phyloP scores from a whole-genome alignment of 1,140 invertebrate genomes.

The Kradibia gibbosae region DNA sequence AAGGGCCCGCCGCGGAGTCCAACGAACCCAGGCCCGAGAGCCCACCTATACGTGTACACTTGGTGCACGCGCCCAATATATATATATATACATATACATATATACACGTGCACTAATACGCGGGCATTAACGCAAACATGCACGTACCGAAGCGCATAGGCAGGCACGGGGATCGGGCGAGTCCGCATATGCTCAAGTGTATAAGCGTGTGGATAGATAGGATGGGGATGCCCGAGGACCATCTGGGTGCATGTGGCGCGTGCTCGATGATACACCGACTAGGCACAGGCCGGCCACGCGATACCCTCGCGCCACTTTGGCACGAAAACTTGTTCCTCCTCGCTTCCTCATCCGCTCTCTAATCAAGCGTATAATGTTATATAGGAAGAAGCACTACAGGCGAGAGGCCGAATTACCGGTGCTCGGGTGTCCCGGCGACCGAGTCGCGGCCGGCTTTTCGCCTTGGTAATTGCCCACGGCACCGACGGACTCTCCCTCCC shows the following conservation, averaged over 20 bases:
- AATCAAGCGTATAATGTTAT: constrained; percentile 48
- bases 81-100: no score
- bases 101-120: no score
- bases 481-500: no score
- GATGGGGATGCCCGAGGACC: constrained; percentile 4
- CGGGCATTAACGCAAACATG: no score
- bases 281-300: constrained; percentile 19
- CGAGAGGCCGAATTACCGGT: constrained; percentile 35
- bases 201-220: neutral
- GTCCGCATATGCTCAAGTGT: no score
- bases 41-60: constrained; percentile 16
- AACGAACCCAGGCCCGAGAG: constrained; percentile 32
- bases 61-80: no score
- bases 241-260: constrained; percentile 37
- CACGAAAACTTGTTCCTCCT: constrained; percentile 44
- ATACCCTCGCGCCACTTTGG: constrained; percentile 41
- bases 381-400: constrained; percentile 42
- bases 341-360: constrained; percentile 4
- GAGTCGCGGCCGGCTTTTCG: neutral
- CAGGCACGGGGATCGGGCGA: neutral
- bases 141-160: no score
- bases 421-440: neutral
- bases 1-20: constrained; percentile 16
- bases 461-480: neutral
- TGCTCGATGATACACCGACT: constrained; percentile 27